Base-by-base conservation (phyloP, 2,797 vertebrate genomes). In the Acipenser oxyrinchus region DNA sequence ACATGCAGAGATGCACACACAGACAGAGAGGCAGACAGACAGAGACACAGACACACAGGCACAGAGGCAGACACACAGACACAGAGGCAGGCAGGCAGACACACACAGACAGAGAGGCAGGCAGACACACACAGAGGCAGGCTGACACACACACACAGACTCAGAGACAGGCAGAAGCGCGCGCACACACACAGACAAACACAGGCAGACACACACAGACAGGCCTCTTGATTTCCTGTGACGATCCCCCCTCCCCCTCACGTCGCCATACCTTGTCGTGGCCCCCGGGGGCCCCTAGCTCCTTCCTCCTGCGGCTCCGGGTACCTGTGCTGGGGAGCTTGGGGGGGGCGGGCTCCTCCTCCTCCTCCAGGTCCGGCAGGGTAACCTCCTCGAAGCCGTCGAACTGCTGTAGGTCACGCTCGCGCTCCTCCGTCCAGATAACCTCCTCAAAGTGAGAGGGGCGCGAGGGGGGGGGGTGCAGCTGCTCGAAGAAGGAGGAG, bases 401-500 rank as follows among this genome's bases (percentile, higher is more conserved):
- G 65, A 86, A 88, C 76, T 87, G n/a, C 0, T 80, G 67, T 51
- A 85, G 86, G 74, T 89, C 87, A 0, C 88, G 89, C 0, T 90
- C 92, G 53, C 89, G 92, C 37, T 98, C 95, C 11, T 97, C 95
- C 0, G 89, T 95, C 95, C 95, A 98, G 69, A 87, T 87, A 63
- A 95, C 90, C 74, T 98, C 96, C 72, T 99, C 96, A 7, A 99
- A 98, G 51, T 99, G 95, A 12, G 89, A 91, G 1, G 94, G 88
- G 53, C 90, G 88, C 63, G 89, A 91, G 1, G 89, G 84, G 0
- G 91, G 90, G 11, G 96, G 95, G 2, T 92, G 88, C 0, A 98
- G 84, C 68, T 97, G 91, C 0, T 99, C 95, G 5, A 99, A 99
- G 83, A 99, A 99, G 3, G 96, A 18, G 0, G 94, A 96, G 75